These are phyloP conservation scores for Octodonta nipae DNA, from an alignment of 2,888 invertebrate species.

Conservation along the genomic window DNA sequence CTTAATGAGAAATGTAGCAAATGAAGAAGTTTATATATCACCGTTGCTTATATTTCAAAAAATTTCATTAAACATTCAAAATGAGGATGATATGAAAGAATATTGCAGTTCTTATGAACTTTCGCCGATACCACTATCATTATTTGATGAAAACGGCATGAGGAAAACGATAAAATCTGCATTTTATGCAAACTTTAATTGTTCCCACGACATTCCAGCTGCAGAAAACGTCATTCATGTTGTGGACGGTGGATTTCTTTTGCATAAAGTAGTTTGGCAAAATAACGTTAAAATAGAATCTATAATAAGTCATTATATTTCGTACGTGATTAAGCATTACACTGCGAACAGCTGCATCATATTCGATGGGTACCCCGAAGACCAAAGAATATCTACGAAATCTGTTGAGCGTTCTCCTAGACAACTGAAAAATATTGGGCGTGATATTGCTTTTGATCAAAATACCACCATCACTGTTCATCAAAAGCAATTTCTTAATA, in stretches of 20 bases:
- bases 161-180: not conserved
- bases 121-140: not conserved
- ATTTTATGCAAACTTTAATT: not conserved
- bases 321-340: not conserved
- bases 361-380: conserved; percentile 3
- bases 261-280: conserved; percentile 12
- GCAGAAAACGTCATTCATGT: conserved; percentile 9
- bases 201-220: not conserved
- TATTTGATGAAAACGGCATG: conserved; percentile 1
- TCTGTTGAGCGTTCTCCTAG: not conserved
- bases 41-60: conserved; percentile 4
- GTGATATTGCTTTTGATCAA: conserved; percentile 1
- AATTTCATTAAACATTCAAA: conserved; percentile 1
- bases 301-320: not conserved
- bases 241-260: conserved; percentile 11
- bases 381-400: not conserved
- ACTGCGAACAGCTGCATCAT: not conserved
- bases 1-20: conserved; percentile 1
- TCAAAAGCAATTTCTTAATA: conserved; percentile 1
- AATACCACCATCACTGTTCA: not conserved
- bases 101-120: not conserved
- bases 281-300: conserved; percentile 6
- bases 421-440: not conserved
- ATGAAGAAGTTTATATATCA: conserved; percentile 2
- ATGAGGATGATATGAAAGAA: conserved; percentile 1